phyloP scores from a whole-genome alignment of 1,140 invertebrate species.

The Diplogasteroides magnus region DNA sequence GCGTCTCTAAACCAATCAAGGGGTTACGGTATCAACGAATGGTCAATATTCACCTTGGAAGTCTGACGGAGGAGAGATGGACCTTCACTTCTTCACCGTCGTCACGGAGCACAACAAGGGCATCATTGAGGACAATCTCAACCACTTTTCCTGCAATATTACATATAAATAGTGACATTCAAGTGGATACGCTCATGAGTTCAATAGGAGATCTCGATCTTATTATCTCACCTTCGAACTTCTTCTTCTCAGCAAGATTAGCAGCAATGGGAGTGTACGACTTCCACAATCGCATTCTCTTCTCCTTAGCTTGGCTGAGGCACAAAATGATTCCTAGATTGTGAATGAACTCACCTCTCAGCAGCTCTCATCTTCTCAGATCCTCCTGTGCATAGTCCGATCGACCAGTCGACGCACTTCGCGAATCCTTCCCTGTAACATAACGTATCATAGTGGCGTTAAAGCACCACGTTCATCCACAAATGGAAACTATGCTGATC shows the following conservation, averaged over 20 bases:
- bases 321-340: not conserved
- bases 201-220: not conserved
- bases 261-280: conserved; percentile 63
- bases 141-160: conserved; percentile 57
- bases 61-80: conserved; percentile 87
- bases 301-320: conserved; percentile 73
- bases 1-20: no score
- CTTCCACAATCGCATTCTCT: conserved; percentile 78
- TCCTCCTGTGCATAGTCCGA: conserved; percentile 75
- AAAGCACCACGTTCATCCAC: no score
- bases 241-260: conserved; percentile 29
- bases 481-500: no score
- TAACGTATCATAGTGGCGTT: no score
- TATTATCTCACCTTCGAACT: conserved; percentile 9
- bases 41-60: conserved; percentile 65
- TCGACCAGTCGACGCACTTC: conserved; percentile 85
- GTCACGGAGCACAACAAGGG: conserved; percentile 74
- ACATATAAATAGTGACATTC: conserved; percentile 8
- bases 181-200: conserved; percentile 38
- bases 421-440: conserved; percentile 89
- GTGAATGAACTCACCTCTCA: conserved; percentile 67
- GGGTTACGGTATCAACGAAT: no score
- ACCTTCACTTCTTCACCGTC: conserved; percentile 81
- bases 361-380: conserved; percentile 76
- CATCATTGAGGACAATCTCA: conserved; percentile 90